Evolutionary conservation across 2,888 invertebrate genomes (phyloP).

Genomic region (Volucella zonaria): DNA sequence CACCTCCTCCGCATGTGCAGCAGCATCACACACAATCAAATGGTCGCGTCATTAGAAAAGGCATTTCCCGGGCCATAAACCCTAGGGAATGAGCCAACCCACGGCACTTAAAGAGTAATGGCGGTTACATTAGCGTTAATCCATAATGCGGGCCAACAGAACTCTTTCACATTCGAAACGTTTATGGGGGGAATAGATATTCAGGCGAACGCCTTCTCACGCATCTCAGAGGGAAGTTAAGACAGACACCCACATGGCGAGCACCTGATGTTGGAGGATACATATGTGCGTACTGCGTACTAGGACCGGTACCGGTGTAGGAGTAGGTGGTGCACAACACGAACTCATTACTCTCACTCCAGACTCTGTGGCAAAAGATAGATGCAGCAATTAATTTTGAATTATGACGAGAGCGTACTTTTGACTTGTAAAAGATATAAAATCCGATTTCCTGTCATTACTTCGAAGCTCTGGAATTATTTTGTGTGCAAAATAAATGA

Average conservation of each 20-base stretch:
- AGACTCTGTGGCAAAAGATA: background rate
- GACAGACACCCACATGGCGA: constrained; percentile 52
- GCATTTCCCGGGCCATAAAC: constrained; percentile 1
- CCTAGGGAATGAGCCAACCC: constrained; percentile 10
- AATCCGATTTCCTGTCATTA: constrained; percentile 60
- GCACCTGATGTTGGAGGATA: constrained; percentile 12
- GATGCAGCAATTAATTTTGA: constrained; percentile 63
- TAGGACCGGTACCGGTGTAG: constrained; percentile 10
- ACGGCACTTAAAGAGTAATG: constrained; percentile 24
- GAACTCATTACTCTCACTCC: constrained; percentile 60
- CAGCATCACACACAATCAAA: background rate
- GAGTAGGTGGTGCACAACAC: constrained; percentile 63
- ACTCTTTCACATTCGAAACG: background rate
- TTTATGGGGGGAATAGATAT: constrained; percentile 29
- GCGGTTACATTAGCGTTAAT: constrained; percentile 43
- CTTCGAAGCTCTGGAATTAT: background rate
- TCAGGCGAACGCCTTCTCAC: constrained; percentile 40
- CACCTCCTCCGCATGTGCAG: constrained; percentile 14
- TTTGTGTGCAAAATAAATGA: too few relatives aligned
- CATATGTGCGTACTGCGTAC: constrained; percentile 13
- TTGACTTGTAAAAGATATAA: constrained; percentile 39
- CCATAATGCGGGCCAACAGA: constrained; percentile 20
- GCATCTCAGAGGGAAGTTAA: background rate
- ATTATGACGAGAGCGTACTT: constrained; percentile 48
- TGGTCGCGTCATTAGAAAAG: constrained; percentile 1